Base-by-base conservation (phyloP, 1,140 invertebrate genomes). In the Pissodes strobi region DNA sequence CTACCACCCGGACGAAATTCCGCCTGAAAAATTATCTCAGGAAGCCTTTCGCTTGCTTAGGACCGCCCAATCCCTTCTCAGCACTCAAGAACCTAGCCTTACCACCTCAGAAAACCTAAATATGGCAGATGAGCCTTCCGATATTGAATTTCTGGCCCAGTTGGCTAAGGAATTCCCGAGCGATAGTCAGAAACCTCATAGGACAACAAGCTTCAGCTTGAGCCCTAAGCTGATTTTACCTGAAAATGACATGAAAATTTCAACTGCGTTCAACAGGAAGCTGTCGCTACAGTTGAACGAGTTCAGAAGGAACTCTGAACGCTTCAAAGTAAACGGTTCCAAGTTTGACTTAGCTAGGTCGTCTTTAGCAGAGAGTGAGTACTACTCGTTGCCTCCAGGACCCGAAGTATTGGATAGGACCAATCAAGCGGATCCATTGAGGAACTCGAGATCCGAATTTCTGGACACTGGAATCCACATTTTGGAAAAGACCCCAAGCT, bases 41-140 rank as follows among this genome's bases (percentile, higher is more conserved):
- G 87, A 89, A 76, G 86, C 87, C 9, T 88, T 86, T 63, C 81
- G 85, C 27, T 76, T 89, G 43, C 80, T 86, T 67, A 79, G 87
- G 61, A 88, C 86, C 3, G 84, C 87, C 30, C 84, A 88, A 62
- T 88, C 87, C 10, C 74, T 89, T 13, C 67, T 89, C 22, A 77
- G 82, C 59, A 88, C 85, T 49, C 81, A 83, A 62, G 87, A 88
- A 64, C 86, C 87, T 1, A 85, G 87, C 69, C 74, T 88, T 23
- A 78, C 79, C 0, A 80, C 81, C 38, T 30, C 66, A 2, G 59
- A 65, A 19, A 80, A 82, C 39, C 21, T 66, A 1, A 56, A 56
- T 10, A 64, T 45, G 10, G 45, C 56, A 13, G 62, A 72, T 38
- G 30, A 51, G 4, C 58, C 62, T 18, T 68, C 72, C 17, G 74